A percentile compares a stretch with the other conserved stretches of the same genome.
Evolutionary conservation across 2,113 vertebrate genomes (phyloP).

Genomic region (Coptodon bakossiorum): DNA sequence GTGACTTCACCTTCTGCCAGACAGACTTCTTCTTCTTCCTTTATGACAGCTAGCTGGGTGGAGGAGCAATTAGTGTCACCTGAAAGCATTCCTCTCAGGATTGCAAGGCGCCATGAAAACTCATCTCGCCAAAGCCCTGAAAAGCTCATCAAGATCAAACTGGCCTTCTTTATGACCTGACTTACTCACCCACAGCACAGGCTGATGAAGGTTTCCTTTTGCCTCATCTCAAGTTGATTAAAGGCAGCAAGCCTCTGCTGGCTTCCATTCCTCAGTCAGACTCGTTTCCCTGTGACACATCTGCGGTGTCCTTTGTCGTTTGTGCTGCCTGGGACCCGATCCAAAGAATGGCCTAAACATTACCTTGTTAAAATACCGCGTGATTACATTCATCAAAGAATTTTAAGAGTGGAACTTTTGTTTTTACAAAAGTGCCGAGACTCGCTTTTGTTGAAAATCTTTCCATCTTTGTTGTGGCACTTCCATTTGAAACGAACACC

Average conservation of each 20-base stretch:
- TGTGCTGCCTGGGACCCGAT: not conserved
- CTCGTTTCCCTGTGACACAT: conserved; percentile 12
- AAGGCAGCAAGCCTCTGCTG: conserved; percentile 38
- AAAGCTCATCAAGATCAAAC: conserved; percentile 72
- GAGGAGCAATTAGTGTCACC: conserved; percentile 75
- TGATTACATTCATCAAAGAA: not conserved
- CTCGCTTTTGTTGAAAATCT: not conserved
- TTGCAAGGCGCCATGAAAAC: conserved; percentile 54
- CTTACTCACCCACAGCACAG: conserved; percentile 43
- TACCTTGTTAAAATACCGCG: not conserved
- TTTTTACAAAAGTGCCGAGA: not conserved
- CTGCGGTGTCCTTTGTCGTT: not conserved
- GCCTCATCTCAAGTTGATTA: conserved; percentile 67
- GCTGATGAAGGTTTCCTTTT: conserved; percentile 58
- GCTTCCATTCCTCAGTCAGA: conserved; percentile 43
- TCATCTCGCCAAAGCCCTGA: conserved; percentile 59
- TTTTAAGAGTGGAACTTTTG: not conserved
- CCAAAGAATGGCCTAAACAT: not conserved
- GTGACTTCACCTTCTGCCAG: conserved; percentile 11
- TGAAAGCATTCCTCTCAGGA: conserved; percentile 64
- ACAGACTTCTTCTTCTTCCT: conserved; percentile 47
- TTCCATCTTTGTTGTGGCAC: not conserved
- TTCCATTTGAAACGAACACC: not conserved
- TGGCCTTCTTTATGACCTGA: conserved; percentile 66
- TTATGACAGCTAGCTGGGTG: conserved; percentile 63